Percentiles rank a stretch among this genome's conserved stretches.
phyloP scores from a whole-genome alignment of 2,888 invertebrate species.

The Phragmatobia fuliginosa region DNA sequence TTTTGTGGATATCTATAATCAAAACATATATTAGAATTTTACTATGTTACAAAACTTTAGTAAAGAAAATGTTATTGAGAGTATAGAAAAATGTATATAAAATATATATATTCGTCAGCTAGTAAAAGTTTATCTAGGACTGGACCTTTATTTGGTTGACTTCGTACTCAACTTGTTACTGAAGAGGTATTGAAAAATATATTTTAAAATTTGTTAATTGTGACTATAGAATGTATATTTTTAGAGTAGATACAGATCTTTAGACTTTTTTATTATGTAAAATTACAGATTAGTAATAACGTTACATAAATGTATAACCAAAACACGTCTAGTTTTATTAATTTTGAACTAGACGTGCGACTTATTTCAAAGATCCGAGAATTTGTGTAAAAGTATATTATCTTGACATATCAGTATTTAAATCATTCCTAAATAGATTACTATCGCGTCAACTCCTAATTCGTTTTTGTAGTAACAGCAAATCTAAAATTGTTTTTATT shows the following conservation, averaged over 20 bases:
- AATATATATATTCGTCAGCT: neutral
- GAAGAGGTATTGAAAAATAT: neutral
- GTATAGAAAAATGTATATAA: too few relatives aligned
- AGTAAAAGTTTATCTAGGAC: neutral
- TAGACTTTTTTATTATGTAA: neutral
- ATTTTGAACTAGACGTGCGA: neutral
- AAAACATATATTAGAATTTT: constrained; percentile 27
- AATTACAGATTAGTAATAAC: neutral
- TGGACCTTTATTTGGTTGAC: neutral
- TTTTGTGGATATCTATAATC: constrained; percentile 32
- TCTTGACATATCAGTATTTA: constrained; percentile 15
- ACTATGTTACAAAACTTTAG: constrained; percentile 22
- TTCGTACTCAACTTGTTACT: neutral
- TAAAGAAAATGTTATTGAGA: too few relatives aligned
- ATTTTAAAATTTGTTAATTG: neutral
- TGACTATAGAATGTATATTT: neutral
- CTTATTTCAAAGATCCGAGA: neutral
- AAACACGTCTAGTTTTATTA: neutral
- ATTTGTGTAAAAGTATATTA: neutral
- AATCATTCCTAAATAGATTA: neutral
- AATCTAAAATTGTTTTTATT: neutral
- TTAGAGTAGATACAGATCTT: neutral
- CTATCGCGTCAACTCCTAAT: constrained; percentile 11
- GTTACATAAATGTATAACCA: neutral
- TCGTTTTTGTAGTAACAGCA: constrained; percentile 25